Conservation (phyloP, 2,888 invertebrate species). For the Elmis aenea region DNA sequence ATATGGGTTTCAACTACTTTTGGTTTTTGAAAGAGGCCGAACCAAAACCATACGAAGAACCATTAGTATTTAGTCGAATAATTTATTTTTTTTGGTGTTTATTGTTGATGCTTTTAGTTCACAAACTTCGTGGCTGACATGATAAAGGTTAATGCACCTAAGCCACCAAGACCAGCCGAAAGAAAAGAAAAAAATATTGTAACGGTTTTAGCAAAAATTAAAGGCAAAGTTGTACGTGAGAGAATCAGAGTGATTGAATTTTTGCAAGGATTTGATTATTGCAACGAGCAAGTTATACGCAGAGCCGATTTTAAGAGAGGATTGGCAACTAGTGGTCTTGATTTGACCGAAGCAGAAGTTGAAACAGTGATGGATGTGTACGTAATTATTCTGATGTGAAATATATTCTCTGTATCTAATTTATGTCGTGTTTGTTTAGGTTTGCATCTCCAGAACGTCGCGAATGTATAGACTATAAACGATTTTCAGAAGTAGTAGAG, state of each 20-base stretch:
- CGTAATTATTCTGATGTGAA: too few species aligned
- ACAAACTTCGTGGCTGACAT: constrained; percentile 40
- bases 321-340: constrained; percentile 60
- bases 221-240: constrained; percentile 66
- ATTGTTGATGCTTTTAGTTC: constrained; percentile 31
- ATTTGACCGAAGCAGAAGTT: constrained; percentile 62
- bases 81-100: background rate
- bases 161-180: constrained; percentile 31
- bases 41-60: constrained; percentile 41
- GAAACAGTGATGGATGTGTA: constrained; percentile 68
- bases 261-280: constrained; percentile 60
- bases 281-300: constrained; percentile 58
- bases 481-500: constrained; percentile 64
- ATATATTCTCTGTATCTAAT: too few species aligned
- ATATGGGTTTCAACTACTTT: constrained; percentile 70
- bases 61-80: constrained; percentile 35
- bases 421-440: too few species aligned
- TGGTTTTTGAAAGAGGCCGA: constrained; percentile 64
- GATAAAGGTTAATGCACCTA: constrained; percentile 41
- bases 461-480: constrained; percentile 60
- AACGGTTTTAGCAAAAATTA: constrained; percentile 67
- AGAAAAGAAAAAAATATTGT: constrained; percentile 61
- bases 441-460: constrained; percentile 60
- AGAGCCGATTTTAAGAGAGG: constrained; percentile 68
- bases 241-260: constrained; percentile 63